phyloP scores from a whole-genome alignment of 2,113 vertebrate genomes.

The Cyphomyrus plagiostoma region DNA sequence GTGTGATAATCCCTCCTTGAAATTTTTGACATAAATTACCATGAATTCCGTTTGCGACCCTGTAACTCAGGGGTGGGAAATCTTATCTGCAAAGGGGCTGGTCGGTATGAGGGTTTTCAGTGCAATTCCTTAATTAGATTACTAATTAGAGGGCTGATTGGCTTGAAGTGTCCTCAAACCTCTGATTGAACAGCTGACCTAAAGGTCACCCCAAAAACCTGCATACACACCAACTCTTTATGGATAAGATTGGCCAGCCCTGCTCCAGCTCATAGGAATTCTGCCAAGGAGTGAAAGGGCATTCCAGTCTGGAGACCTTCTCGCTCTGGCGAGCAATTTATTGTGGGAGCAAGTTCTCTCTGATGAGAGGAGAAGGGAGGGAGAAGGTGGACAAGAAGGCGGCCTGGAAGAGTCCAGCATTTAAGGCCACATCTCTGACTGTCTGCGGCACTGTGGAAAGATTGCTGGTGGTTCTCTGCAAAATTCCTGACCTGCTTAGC shows the following conservation, averaged over 20 bases:
- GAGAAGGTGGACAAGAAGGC: not conserved
- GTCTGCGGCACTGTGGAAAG: not conserved
- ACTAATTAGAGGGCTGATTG: no score
- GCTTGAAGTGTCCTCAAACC: no score
- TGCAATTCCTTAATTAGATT: no score
- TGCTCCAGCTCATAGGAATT: conserved; percentile 55
- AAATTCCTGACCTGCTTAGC: not conserved
- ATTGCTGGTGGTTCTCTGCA: not conserved
- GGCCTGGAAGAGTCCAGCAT: not conserved
- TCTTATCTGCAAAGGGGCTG: no score
- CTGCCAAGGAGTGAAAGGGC: conserved; percentile 60
- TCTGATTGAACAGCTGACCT: no score
- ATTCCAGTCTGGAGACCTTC: conserved; percentile 59
- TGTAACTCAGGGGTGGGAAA: conserved; percentile 36
- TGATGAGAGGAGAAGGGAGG: conserved; percentile 10
- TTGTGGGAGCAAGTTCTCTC: conserved; percentile 41
- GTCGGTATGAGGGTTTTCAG: no score
- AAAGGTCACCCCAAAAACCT: no score
- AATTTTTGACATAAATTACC: conserved; percentile 63
- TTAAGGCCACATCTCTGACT: not conserved
- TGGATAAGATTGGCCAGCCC: no score
- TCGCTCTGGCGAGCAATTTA: conserved; percentile 55
- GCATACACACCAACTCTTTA: no score
- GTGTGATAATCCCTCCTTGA: conserved; percentile 51
- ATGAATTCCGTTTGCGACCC: conserved; percentile 58